Conservation (phyloP, 2,888 invertebrate genomes). For the Formica aserva region DNA sequence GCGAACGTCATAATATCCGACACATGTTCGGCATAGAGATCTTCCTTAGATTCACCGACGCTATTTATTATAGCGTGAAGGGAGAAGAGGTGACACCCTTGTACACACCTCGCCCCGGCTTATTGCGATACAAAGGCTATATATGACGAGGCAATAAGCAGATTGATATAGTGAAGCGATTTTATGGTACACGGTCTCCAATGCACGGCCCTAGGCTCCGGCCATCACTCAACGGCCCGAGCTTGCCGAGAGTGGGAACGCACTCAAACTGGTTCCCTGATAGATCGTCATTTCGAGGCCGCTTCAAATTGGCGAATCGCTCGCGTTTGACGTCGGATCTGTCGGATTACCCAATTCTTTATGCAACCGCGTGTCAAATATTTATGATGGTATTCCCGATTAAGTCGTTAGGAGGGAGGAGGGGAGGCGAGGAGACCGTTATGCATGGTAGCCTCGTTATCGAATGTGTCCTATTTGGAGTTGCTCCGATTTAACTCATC, state of each 20-base stretch:
- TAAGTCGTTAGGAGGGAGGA: slow-evolving; percentile 48
- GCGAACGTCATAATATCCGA: slow-evolving; percentile 32
- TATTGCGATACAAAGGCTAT: slow-evolving; percentile 46
- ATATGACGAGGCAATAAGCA: slow-evolving; percentile 63
- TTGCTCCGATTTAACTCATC: slow-evolving; percentile 29
- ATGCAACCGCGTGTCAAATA: slow-evolving; percentile 70
- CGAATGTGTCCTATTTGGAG: slow-evolving; percentile 35
- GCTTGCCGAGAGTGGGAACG: slow-evolving; percentile 56
- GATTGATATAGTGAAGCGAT: slow-evolving; percentile 76
- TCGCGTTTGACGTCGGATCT: slow-evolving; percentile 65
- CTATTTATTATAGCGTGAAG: slow-evolving; percentile 46
- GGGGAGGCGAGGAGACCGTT: slow-evolving; percentile 50
- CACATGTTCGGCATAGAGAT: slow-evolving; percentile 41
- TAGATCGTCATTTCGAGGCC: slow-evolving; percentile 68
- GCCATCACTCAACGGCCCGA: slow-evolving; percentile 63
- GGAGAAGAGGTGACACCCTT: slow-evolving; percentile 58
- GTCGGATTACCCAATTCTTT: slow-evolving; percentile 73
- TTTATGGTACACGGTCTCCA: slow-evolving; percentile 71
- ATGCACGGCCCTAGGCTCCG: slow-evolving; percentile 66
- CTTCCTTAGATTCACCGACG: slow-evolving; percentile 43
- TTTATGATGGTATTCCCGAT: slow-evolving; percentile 60
- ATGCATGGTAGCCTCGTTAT: slow-evolving; percentile 62
- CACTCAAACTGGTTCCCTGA: slow-evolving; percentile 60
- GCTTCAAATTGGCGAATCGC: slow-evolving; percentile 64
- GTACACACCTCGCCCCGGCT: slow-evolving; percentile 35